Base-by-base conservation (phyloP, 2,113 vertebrate species). In the Engraulis encrasicolus region DNA sequence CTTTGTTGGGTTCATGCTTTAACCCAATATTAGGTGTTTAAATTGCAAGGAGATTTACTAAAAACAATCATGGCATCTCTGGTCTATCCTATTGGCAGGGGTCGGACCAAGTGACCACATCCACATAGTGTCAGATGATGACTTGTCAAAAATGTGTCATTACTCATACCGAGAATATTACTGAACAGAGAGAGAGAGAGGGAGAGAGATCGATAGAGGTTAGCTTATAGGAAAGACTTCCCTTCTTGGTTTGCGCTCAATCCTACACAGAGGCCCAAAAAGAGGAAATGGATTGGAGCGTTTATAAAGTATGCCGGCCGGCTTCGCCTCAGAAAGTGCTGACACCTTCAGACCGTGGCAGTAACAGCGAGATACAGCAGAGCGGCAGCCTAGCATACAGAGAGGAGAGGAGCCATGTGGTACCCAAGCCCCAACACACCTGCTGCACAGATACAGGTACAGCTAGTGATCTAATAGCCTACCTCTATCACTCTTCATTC, bases 191-290 rank as follows among this genome's bases (percentile, higher is more conserved):
- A 66, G 58, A 66, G 58, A 66, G 54, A 61, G n/a, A 66, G n/a
- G 14, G 58, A 15, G n/a, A 27, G 58, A 27, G 58, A 11, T 45
- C 11, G 19, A 31, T 81, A 81, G 49, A 84, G 58, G 78, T 37
- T 92, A 83, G 90, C 52, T 78, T 14, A 83, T 81, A 84, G 48
- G 89, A 61, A 61, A 61, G 58, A 66, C 58, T 66, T 66, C 58
- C 58, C 58, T 66, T 66, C 91, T 93, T 92, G 89, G 78, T 93
- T 94, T 95, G 93, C 94, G 87, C 92, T 83, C 93, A 38, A 80
- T 89, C 89, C 90, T 71, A 84, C 19, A 37, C 9, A 54, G 50
- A 23, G 58, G 2, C 58, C n/a, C 11, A 66, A 66, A 66, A 66
- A 66, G 58, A 66, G 58, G 58, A 66, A 66, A 66, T 15, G 23